Percentiles rank a stretch among this genome's conserved stretches.
These are phyloP conservation scores for Bovichtus variegatus DNA, from an alignment of 2,797 vertebrate genomes.

Conservation along the genomic window DNA sequence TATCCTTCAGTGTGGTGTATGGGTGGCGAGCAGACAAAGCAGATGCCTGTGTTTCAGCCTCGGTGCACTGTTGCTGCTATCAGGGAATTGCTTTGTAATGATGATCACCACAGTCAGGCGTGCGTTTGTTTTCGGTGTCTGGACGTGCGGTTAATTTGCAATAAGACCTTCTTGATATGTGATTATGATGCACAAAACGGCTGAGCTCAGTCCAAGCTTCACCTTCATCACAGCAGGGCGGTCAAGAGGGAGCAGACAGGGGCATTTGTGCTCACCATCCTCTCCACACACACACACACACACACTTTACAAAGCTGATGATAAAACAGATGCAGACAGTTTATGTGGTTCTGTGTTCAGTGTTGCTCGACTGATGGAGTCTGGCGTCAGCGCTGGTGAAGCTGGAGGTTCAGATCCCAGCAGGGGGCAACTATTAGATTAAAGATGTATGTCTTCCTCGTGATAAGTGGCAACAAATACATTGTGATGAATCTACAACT, in stretches of 20 bases:
- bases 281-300: too few relatives aligned
- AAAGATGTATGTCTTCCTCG: conserved; percentile 10
- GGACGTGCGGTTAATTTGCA: conserved; percentile 57
- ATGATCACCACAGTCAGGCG: conserved; percentile 41
- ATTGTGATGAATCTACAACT: conserved; percentile 16
- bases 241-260: conserved; percentile 16
- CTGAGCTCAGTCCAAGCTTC: not conserved
- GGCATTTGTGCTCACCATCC: conserved; percentile 4
- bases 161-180: conserved; percentile 34
- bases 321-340: conserved; percentile 7
- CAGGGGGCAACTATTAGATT: conserved; percentile 6
- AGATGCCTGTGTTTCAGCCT: conserved; percentile 43
- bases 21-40: conserved; percentile 46
- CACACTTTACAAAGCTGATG: conserved; percentile 21
- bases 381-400: conserved; percentile 16
- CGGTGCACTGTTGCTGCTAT: conserved; percentile 22
- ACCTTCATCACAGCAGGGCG: conserved; percentile 10
- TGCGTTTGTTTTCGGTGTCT: conserved; percentile 64
- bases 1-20: not conserved
- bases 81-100: conserved; percentile 18
- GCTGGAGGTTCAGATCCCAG: conserved; percentile 25
- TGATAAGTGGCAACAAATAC: conserved; percentile 5
- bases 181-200: conserved; percentile 6
- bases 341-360: conserved; percentile 14
- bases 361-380: conserved; percentile 16